Evolutionary conservation across 2,888 invertebrate species (phyloP), one percentile per base, ranked within the genome.

Genomic region (Gerosis bhagava): DNA sequence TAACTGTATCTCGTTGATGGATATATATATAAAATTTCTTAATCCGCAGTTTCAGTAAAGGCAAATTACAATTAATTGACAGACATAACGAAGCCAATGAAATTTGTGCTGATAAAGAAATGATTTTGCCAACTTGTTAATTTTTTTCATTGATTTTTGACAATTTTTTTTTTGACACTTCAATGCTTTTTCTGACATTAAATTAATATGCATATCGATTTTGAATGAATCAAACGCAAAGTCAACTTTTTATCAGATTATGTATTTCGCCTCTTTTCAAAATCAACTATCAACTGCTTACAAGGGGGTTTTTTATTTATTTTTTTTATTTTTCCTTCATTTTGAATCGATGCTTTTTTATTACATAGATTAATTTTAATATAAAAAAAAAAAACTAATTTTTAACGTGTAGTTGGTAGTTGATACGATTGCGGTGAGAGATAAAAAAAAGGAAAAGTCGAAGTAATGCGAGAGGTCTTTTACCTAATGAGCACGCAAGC

Each of bases 241-340:
- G 69, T 75, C 81, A 79, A 80, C 83, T 81, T 68, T 63, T 78
- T 79, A 72, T 70, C 73, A 67, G 55, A 53, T 53, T 62, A 59
- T 65, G 60, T 51, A 53, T 62, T 52, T 72, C 82, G 78, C 79
- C 74, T 71, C 68, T 72, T 67, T 78, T 72, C 79, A 73, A 66
- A 71, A 53, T 83, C 86, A 83, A 84, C 84, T 87, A 86, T 83
- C 87, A 83, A 84, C 80, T 73, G 75, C 83, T 72, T 67, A 57
- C 59, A 70, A 76, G 80, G 84, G 87, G 84, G 82, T 75, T 72
- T 73, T 40, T 11, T 32, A n/a, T n/a, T n/a, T n/a, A n/a, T n/a
- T n/a, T n/a, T n/a, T 73, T 26, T 65, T 67, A 51, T 61, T 65
- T 73, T 71, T 69, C 67, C 72, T 65, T 73, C 67, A 70, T 77